These are phyloP conservation scores for Drosophila borealis DNA, from an alignment of 2,888 invertebrate genomes.

Conservation along the genomic window DNA sequence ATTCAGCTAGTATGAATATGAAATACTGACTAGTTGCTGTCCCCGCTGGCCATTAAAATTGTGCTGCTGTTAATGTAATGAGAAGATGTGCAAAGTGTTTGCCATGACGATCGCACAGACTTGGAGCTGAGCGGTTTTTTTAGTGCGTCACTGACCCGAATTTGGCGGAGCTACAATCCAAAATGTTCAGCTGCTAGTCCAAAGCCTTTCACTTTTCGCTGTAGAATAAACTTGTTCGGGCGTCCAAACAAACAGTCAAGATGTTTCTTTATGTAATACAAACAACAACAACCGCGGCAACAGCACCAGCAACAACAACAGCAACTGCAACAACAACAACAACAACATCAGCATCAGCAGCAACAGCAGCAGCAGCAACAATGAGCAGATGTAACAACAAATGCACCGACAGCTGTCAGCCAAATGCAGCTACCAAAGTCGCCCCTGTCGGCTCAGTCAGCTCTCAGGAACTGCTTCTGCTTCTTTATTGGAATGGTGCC, in stretches of 20 bases:
- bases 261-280: conserved; percentile 73
- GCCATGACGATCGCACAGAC: conserved; percentile 30
- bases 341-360: conserved; percentile 13
- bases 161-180: conserved; percentile 41
- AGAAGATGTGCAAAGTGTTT: conserved; percentile 11
- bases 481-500: conserved; percentile 34
- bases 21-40: background rate
- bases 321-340: conserved; percentile 12
- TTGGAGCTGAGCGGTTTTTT: conserved; percentile 38
- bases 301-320: conserved; percentile 13
- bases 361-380: conserved; percentile 3
- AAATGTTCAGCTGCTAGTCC: conserved; percentile 33
- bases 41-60: conserved; percentile 1
- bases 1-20: background rate
- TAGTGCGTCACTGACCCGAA: conserved; percentile 78
- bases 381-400: conserved; percentile 64
- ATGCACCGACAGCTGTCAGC: conserved; percentile 43
- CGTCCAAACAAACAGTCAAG: conserved; percentile 53
- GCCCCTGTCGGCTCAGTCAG: conserved; percentile 32
- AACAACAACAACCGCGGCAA: conserved; percentile 27
- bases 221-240: conserved; percentile 75
- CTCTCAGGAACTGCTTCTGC: conserved; percentile 32
- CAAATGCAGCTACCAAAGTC: conserved; percentile 37
- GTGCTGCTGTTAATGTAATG: conserved; percentile 11
- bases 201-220: conserved; percentile 73